Percentiles rank a stretch among this genome's conserved stretches.
These are phyloP conservation scores for Amblyornis subalaris DNA, from an alignment of 2,113 vertebrate species.

Conservation along the genomic window DNA sequence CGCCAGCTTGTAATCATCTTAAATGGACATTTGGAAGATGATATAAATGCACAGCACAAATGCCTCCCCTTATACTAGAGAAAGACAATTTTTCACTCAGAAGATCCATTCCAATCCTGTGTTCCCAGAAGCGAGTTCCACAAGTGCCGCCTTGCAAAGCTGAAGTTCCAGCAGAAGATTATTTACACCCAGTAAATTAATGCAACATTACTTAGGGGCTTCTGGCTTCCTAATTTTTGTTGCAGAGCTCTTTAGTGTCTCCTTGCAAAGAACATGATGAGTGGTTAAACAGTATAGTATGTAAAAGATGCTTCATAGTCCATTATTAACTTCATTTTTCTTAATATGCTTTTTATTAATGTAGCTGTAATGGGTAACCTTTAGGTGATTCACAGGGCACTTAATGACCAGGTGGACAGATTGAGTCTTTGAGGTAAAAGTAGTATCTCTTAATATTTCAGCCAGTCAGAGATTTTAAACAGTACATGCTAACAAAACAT, in stretches of 20 bases:
- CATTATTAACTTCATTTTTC: background rate
- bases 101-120: background rate
- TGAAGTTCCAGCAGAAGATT: background rate
- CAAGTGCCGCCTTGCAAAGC: background rate
- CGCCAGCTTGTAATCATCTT: background rate
- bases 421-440: background rate
- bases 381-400: background rate
- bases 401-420: background rate
- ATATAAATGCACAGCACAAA: background rate
- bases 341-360: slow-evolving; percentile 3
- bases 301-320: background rate
- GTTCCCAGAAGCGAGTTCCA: background rate
- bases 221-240: background rate
- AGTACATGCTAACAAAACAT: background rate
- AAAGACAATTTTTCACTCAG: background rate
- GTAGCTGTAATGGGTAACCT: background rate
- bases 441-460: background rate
- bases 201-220: background rate
- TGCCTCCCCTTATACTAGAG: background rate
- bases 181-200: background rate
- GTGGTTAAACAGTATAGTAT: background rate
- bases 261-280: background rate
- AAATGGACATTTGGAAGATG: background rate
- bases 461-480: background rate
- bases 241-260: background rate